phyloP scores from a whole-genome alignment of 1,140 invertebrate species.

The Hylaeus volcanicus region DNA sequence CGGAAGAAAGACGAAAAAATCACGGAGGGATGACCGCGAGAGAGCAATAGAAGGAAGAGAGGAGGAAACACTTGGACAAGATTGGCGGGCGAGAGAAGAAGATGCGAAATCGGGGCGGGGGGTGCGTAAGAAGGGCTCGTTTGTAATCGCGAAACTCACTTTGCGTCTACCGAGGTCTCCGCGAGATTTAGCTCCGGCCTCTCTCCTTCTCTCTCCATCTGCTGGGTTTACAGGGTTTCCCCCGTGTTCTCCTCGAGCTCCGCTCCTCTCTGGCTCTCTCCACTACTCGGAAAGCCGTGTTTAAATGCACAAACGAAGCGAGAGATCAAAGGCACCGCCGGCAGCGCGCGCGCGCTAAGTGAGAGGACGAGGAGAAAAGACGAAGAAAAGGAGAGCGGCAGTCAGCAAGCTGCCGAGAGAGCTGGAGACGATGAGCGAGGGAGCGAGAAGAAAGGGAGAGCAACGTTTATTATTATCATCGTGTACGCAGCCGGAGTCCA shows the following conservation, averaged over 20 bases:
- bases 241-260: slow-evolving; percentile 35
- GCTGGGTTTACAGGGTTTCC: slow-evolving; percentile 21
- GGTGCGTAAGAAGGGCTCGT: slow-evolving; percentile 59
- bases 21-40: slow-evolving; percentile 20
- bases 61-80: neutral
- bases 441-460: slow-evolving; percentile 26
- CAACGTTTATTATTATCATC: slow-evolving; percentile 74
- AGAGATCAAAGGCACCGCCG: slow-evolving; percentile 75
- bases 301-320: slow-evolving; percentile 78
- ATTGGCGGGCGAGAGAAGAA: neutral
- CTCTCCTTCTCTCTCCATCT: slow-evolving; percentile 48
- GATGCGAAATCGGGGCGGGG: neutral
- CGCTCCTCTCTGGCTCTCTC: slow-evolving; percentile 25
- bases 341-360: slow-evolving; percentile 52
- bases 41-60: slow-evolving; percentile 1
- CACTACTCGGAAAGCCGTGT: slow-evolving; percentile 70
- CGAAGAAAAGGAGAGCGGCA: slow-evolving; percentile 9
- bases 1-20: slow-evolving; percentile 17
- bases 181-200: slow-evolving; percentile 67
- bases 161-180: slow-evolving; percentile 61
- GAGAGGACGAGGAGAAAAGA: slow-evolving; percentile 37
- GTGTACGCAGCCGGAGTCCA: slow-evolving; percentile 26
- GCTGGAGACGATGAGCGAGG: neutral
- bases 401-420: slow-evolving; percentile 16
- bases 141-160: slow-evolving; percentile 71